Evolutionary conservation across 2,113 vertebrate species (phyloP), one percentile per base, ranked within the genome.

Genomic region (Dolichallabes microphthalmus): DNA sequence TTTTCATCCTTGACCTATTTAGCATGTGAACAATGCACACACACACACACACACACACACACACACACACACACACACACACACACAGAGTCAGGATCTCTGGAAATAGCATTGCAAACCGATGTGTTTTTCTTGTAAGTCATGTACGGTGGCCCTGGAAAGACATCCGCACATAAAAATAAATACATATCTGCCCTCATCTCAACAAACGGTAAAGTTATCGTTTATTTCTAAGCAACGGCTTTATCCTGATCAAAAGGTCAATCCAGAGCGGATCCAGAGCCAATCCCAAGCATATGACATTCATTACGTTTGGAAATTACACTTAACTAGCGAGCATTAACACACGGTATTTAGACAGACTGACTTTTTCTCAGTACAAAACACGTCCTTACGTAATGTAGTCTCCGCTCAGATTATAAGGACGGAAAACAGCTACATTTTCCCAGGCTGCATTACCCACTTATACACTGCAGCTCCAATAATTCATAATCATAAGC

Each of bases 1-100:
- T 91, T 91, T 22, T 93, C 83, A 11, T 94, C 92, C 27, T 90
- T 93, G 64, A 92, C 89, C 94, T 95, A 84, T 75, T 76, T 9
- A 66, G 82, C 8, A 69, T 20, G 74, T 27, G 25, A 75, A 8
- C 19, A 2, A 82, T 69, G 74, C 17, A 53, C 8, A 14, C 19
- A 82, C 66, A 81, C 63, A 32, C 12, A 25, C 71, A 68, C 55
- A 53, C 60, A 81, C 22, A 71, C 63, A 32, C 61, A 78, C n/a
- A 58, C 17, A 20, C 60, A 11, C 13, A 83, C 27, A 82, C 27
- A 85, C 71, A 86, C 25, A 63, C 1, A 58, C 27, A 35, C 9
- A 81, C 52, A 80, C 61, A 27, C 27, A 61, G 3, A 57, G 17
- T 50, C 39, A 52, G 52, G 15, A 39, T 6, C 19, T 12, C 17